These are phyloP conservation scores for Phymorhynchus buccinoides DNA, from an alignment of 1,140 invertebrate genomes.

Conservation along the genomic window DNA sequence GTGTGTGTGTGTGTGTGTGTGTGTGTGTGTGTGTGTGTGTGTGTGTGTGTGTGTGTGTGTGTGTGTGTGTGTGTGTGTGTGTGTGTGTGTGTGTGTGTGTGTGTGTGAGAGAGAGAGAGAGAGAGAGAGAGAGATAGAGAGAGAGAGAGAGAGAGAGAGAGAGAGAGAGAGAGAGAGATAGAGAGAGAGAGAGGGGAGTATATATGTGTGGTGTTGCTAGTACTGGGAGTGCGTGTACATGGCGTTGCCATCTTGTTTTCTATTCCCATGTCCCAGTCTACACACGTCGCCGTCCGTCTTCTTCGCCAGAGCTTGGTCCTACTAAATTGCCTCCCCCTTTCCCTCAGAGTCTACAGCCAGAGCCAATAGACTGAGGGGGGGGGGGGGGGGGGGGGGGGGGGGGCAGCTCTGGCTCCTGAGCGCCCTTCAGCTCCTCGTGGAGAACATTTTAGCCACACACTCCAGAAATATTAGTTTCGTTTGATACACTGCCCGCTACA, in stretches of 20 bases:
- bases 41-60: background rate
- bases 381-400: slow-evolving; percentile 34
- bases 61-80: background rate
- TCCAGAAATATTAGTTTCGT: slow-evolving; percentile 42
- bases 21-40: background rate
- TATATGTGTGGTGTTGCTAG: no score
- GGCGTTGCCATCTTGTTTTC: no score
- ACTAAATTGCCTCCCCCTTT: background rate
- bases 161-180: no score
- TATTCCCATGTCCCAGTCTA: background rate
- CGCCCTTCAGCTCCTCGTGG: background rate
- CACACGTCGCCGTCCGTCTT: slow-evolving; percentile 2
- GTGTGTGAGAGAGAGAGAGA: background rate
- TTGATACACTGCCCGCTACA: slow-evolving; percentile 27
- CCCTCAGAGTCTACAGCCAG: background rate
- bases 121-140: no score
- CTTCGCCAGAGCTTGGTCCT: no score
- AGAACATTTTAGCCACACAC: slow-evolving; percentile 42
- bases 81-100: background rate
- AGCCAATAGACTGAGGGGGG: background rate
- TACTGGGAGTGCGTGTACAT: no score
- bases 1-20: no score
- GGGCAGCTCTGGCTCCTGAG: slow-evolving; percentile 14
- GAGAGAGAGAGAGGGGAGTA: no score
- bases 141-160: no score